These are phyloP conservation scores for Labeo calbasu DNA, from an alignment of 2,797 vertebrate genomes.

Conservation along the genomic window DNA sequence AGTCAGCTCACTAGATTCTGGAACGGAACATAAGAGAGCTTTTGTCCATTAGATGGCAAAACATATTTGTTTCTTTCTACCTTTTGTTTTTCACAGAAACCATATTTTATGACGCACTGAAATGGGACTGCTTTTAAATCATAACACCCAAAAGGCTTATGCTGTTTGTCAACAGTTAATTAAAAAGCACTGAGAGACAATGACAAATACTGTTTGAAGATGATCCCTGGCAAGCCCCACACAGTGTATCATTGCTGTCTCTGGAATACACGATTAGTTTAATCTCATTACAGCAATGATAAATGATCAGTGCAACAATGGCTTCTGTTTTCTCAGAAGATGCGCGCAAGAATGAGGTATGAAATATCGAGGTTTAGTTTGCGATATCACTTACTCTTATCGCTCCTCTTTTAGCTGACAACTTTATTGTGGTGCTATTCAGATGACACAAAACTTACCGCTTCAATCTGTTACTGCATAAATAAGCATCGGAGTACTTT, in stretches of 20 bases:
- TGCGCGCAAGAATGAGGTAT: slow-evolving; percentile 36
- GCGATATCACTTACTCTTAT: slow-evolving; percentile 28
- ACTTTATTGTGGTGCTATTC: slow-evolving; percentile 36
- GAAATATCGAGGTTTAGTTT: slow-evolving; percentile 34
- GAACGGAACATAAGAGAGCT: neutral
- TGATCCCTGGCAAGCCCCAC: slow-evolving; percentile 76
- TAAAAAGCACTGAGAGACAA: slow-evolving; percentile 77
- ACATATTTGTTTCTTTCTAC: slow-evolving; percentile 2
- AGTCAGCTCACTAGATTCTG: neutral
- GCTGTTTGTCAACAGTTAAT: slow-evolving; percentile 76
- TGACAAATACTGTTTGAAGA: slow-evolving; percentile 80
- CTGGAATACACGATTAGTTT: slow-evolving; percentile 77
- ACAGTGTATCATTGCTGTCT: slow-evolving; percentile 77
- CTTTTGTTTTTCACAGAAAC: slow-evolving; percentile 14
- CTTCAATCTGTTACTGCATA: slow-evolving; percentile 42
- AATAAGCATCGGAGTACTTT: slow-evolving; percentile 40
- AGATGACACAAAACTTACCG: slow-evolving; percentile 9
- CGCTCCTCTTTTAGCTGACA: slow-evolving; percentile 10
- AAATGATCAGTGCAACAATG: slow-evolving; percentile 69
- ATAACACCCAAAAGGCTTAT: slow-evolving; percentile 65
- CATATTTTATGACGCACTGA: slow-evolving; percentile 40
- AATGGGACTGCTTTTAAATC: slow-evolving; percentile 64
- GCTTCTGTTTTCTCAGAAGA: slow-evolving; percentile 67
- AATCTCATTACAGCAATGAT: slow-evolving; percentile 79
- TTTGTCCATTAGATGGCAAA: neutral